phyloP scores from a whole-genome alignment of 1,140 invertebrate genomes.

The Camponotus vicinus region DNA sequence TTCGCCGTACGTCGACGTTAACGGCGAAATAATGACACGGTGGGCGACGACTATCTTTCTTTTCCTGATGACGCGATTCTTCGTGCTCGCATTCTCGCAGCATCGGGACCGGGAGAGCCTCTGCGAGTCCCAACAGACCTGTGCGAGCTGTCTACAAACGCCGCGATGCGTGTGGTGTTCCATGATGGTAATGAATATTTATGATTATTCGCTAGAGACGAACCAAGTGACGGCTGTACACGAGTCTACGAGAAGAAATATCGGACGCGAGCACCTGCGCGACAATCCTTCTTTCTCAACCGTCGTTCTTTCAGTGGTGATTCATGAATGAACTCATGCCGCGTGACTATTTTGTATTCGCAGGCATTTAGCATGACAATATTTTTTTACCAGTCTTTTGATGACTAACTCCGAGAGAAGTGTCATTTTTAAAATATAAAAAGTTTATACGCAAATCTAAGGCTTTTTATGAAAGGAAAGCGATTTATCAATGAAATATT shows the following conservation, averaged over 20 bases:
- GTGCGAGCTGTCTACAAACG: conserved; percentile 74
- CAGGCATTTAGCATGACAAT: neutral
- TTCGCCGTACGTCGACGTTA: conserved; percentile 13
- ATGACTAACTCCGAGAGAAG: neutral
- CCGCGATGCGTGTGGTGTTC: conserved; percentile 80
- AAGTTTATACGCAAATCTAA: too few species aligned
- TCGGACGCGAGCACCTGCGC: conserved; percentile 20
- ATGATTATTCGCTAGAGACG: conserved; percentile 33
- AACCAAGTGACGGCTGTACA: neutral
- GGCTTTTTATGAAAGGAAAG: too few species aligned
- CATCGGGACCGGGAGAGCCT: conserved; percentile 70
- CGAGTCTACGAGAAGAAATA: neutral
- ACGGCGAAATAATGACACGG: conserved; percentile 12
- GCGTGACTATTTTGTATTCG: neutral
- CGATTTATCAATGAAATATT: too few species aligned
- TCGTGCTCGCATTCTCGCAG: conserved; percentile 12
- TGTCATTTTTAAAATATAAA: too few species aligned
- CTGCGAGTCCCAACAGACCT: conserved; percentile 75
- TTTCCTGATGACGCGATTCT: conserved; percentile 13
- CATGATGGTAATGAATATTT: conserved; percentile 67
- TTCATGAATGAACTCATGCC: conserved; percentile 32
- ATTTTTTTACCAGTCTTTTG: neutral
- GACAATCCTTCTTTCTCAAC: neutral
- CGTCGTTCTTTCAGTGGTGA: neutral
- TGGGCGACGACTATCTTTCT: conserved; percentile 8